phyloP scores from a whole-genome alignment of 2,113 vertebrate genomes.

The Myocastor coypus region DNA sequence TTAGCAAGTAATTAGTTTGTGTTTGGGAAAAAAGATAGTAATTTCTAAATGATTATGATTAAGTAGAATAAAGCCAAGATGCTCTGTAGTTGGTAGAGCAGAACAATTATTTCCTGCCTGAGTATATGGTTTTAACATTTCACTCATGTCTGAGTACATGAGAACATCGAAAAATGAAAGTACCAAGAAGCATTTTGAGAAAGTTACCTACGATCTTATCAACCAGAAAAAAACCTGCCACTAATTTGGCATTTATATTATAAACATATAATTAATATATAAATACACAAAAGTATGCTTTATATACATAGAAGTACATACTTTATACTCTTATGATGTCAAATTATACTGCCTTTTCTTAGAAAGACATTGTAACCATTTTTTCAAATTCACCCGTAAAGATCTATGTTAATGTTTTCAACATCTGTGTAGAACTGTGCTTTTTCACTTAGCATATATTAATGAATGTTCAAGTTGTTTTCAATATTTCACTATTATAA shows the following conservation, averaged over 20 bases:
- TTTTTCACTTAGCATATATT: not conserved
- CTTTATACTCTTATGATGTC: not conserved
- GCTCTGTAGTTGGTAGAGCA: slow-evolving; percentile 42
- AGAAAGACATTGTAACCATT: not conserved
- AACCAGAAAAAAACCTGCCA: not conserved
- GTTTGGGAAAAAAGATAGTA: slow-evolving; percentile 53
- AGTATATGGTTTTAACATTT: slow-evolving; percentile 35
- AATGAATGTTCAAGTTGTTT: not conserved
- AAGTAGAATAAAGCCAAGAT: slow-evolving; percentile 62
- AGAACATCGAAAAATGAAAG: slow-evolving; percentile 42
- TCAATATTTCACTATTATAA: slow-evolving; percentile 22
- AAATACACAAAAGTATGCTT: not conserved
- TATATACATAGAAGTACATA: not conserved
- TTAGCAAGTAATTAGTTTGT: slow-evolving; percentile 61
- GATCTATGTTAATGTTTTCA: slow-evolving; percentile 31
- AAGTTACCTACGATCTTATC: not conserved
- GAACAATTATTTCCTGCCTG: not conserved
- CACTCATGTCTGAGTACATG: slow-evolving; percentile 4
- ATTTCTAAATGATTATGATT: slow-evolving; percentile 53
- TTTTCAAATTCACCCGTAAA: slow-evolving; percentile 10
- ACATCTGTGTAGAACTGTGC: not conserved
- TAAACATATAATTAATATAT: slow-evolving; percentile 21
- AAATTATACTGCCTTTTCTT: not conserved
- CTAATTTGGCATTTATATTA: not conserved
- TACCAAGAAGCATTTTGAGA: not conserved